Conservation (phyloP, 1,140 invertebrate genomes). For the Sitophilus oryzae region DNA sequence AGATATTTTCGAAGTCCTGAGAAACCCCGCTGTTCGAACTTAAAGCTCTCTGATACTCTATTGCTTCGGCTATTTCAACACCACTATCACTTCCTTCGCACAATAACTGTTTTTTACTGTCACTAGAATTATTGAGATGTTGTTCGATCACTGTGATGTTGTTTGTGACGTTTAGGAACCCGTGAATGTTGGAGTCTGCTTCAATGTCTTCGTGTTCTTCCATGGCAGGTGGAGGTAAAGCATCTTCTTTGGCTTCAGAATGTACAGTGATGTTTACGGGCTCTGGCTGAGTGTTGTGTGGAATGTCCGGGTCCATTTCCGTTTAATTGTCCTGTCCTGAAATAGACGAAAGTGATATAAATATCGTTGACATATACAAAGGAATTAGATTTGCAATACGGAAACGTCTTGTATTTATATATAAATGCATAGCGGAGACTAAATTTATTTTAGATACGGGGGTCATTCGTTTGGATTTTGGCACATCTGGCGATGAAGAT, state of each 20-base stretch:
- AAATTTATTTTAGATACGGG: no score
- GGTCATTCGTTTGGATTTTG: no score
- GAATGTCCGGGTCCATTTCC: conserved; percentile 8
- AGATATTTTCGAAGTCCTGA: conserved; percentile 53
- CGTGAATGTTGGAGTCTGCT: conserved; percentile 32
- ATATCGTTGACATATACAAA: neutral
- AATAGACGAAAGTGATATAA: conserved; percentile 2
- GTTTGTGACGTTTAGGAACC: conserved; percentile 30
- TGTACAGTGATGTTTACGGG: neutral
- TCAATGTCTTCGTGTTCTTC: conserved; percentile 22
- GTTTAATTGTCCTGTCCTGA: conserved; percentile 4
- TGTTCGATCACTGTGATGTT: conserved; percentile 38
- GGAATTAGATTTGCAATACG: neutral
- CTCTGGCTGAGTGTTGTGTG: conserved; percentile 2
- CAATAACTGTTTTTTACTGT: conserved; percentile 14
- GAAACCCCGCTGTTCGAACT: conserved; percentile 57
- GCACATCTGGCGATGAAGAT: no score
- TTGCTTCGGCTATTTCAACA: conserved; percentile 59
- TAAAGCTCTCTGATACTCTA: conserved; percentile 46
- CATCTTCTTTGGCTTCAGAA: neutral
- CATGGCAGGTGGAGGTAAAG: neutral
- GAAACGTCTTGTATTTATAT: no score
- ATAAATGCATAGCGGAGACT: no score
- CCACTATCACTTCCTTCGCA: conserved; percentile 72
- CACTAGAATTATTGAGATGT: neutral